phyloP scores from a whole-genome alignment of 2,888 invertebrate species.

The Apantesis nais region DNA sequence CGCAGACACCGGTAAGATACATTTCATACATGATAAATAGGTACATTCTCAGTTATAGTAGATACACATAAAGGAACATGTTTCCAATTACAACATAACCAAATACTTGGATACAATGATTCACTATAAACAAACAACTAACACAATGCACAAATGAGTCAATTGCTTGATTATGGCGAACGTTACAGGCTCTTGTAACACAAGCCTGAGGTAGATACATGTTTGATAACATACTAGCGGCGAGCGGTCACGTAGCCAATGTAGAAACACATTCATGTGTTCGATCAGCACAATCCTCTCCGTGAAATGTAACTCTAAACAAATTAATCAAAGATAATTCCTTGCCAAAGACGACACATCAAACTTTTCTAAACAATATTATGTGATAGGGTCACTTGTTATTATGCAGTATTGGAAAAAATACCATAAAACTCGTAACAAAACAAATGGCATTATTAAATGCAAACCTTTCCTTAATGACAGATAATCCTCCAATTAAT shows the following conservation, averaged over 20 bases:
- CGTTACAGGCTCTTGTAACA: conserved; percentile 43
- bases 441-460: neutral
- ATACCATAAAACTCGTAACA: neutral
- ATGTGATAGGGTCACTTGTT: neutral
- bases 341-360: neutral
- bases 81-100: neutral
- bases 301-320: conserved; percentile 1
- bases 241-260: conserved; percentile 43
- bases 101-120: conserved; percentile 5
- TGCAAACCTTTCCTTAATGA: neutral
- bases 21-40: neutral
- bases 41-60: neutral
- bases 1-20: conserved; percentile 77
- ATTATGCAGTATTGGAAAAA: neutral
- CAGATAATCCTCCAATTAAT: neutral
- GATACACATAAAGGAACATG: neutral
- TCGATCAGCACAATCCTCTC: neutral
- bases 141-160: conserved; percentile 36
- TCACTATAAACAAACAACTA: conserved; percentile 35
- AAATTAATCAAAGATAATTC: neutral
- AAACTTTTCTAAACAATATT: neutral
- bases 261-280: conserved; percentile 19
- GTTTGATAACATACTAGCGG: conserved; percentile 48
- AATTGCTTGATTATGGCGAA: conserved; percentile 24
- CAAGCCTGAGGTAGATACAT: conserved; percentile 34